Evolutionary conservation across 2,113 vertebrate genomes (phyloP).

Genomic region (Zosterops lateralis): DNA sequence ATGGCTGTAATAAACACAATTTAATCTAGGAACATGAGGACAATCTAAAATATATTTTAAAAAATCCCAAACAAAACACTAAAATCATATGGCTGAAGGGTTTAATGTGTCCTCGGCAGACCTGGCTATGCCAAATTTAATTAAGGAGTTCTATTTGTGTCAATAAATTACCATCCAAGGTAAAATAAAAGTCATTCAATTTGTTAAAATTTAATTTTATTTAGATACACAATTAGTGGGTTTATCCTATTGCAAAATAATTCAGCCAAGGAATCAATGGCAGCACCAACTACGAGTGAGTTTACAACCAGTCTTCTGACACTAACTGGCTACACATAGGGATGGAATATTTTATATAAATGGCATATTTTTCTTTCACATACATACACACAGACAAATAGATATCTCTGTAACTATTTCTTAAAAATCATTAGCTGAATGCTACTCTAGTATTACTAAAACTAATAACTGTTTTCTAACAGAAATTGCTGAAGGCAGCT

Average conservation of each 20-base stretch:
- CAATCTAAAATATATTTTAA: slow-evolving; percentile 43
- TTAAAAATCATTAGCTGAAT: slow-evolving; percentile 7
- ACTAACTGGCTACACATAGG: slow-evolving; percentile 30
- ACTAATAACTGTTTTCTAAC: background rate
- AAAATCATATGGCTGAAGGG: slow-evolving; percentile 43
- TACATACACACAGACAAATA: background rate
- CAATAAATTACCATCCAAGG: slow-evolving; percentile 74
- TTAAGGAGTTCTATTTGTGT: slow-evolving; percentile 70
- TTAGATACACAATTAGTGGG: slow-evolving; percentile 67
- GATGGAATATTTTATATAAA: slow-evolving; percentile 10
- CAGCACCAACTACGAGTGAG: slow-evolving; percentile 16
- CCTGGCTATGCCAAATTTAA: slow-evolving; percentile 62
- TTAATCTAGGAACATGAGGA: slow-evolving; percentile 60
- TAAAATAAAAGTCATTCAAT: slow-evolving; percentile 74
- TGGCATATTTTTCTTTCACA: slow-evolving; percentile 18
- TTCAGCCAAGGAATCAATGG: slow-evolving; percentile 68
- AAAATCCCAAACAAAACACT: background rate
- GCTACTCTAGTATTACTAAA: background rate
- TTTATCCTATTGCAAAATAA: slow-evolving; percentile 66
- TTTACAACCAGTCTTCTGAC: slow-evolving; percentile 49
- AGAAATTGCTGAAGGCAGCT: slow-evolving; percentile 17
- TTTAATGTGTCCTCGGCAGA: slow-evolving; percentile 47
- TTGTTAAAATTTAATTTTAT: slow-evolving; percentile 67
- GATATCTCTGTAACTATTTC: background rate
- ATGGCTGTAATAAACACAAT: slow-evolving; percentile 55